phyloP scores from a whole-genome alignment of 2,797 vertebrate genomes.

The Hoplostethus mediterraneus region DNA sequence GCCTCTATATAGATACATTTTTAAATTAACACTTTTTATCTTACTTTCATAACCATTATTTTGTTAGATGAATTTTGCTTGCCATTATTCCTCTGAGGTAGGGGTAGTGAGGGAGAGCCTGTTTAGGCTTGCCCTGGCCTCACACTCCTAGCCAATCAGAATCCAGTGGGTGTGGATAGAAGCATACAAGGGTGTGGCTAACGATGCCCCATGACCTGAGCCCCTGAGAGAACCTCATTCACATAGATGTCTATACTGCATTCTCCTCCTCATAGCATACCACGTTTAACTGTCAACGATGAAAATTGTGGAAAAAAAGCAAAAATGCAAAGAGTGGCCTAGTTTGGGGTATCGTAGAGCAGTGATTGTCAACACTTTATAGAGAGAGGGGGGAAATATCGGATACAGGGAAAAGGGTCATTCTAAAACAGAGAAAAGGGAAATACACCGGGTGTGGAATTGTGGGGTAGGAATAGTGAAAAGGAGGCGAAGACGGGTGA shows the following conservation, averaged over 20 bases:
- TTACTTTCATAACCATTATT: constrained; percentile 37
- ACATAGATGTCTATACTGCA: constrained; percentile 57
- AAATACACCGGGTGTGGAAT: constrained; percentile 62
- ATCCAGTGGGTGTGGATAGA: constrained; percentile 61
- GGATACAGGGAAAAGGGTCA: constrained; percentile 42
- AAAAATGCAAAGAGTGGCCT: constrained; percentile 42
- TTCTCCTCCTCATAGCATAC: constrained; percentile 43
- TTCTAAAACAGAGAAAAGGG: constrained; percentile 55
- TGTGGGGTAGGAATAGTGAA: constrained; percentile 58
- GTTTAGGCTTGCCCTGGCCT: constrained; percentile 52
- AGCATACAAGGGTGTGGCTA: constrained; percentile 64
- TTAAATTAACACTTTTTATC: constrained; percentile 9
- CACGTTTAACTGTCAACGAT: constrained; percentile 44
- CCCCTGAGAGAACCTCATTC: constrained; percentile 69
- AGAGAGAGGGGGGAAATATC: constrained; percentile 23
- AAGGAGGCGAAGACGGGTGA: constrained; percentile 55
- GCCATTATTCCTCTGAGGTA: constrained; percentile 43
- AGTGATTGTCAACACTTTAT: constrained; percentile 53
- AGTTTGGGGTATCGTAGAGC: constrained; percentile 38
- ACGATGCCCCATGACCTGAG: constrained; percentile 71
- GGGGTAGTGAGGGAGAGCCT: constrained; percentile 46
- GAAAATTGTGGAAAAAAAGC: constrained; percentile 8
- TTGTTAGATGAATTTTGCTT: constrained; percentile 27
- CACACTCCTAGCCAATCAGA: constrained; percentile 69
- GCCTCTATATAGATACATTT: not conserved